Evolutionary conservation across 2,888 invertebrate genomes (phyloP), one percentile per base, ranked within the genome.

Genomic region (Theristus sp.): DNA sequence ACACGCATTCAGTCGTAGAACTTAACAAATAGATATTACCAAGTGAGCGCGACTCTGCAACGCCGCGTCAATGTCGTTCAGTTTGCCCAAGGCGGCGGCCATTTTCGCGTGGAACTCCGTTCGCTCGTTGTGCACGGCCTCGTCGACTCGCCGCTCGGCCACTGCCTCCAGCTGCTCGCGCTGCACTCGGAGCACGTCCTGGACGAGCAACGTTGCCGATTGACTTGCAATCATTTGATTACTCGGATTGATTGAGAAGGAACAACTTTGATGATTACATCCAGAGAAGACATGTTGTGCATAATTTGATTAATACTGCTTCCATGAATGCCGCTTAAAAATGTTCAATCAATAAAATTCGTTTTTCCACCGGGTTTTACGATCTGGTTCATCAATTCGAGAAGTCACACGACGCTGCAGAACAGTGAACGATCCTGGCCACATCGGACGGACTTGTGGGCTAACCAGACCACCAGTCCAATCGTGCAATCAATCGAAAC

Each of bases 41-140:
- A 66, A 57, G 56, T 67, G 67, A n/a, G 67, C 67, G 17, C 71
- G 67, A 56, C 67, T 65, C 76, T 83, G 82, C 29, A 87, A 76
- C 22, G 85, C 85, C 25, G 81, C 78, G 74, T 87, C 86, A 71
- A 89, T 82, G 62, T 86, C 88, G 58, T 82, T 81, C 61, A 87
- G 76, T 69, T 85, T 81, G 31, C 85, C 85, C 54, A 86, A 78
- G 76, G 86, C 82, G 0, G 81, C 79, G 3, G 85, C 84, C 58
- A 88, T 77, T 71, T 87, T 83, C 52, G 80, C 76, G 72, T 86
- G 83, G 71, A 84, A 84, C 64, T 78, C 80, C 54, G 81, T 80
- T 64, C 82, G 80, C 68, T 86, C 85, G 54, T 82, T 81, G 17
- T 74, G 64, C 38, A 85, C 70, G 66, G 82, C 81, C 66, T 86